These are phyloP conservation scores for Anguilla pacifica DNA, from an alignment of 2,797 vertebrate genomes.

Conservation along the genomic window DNA sequence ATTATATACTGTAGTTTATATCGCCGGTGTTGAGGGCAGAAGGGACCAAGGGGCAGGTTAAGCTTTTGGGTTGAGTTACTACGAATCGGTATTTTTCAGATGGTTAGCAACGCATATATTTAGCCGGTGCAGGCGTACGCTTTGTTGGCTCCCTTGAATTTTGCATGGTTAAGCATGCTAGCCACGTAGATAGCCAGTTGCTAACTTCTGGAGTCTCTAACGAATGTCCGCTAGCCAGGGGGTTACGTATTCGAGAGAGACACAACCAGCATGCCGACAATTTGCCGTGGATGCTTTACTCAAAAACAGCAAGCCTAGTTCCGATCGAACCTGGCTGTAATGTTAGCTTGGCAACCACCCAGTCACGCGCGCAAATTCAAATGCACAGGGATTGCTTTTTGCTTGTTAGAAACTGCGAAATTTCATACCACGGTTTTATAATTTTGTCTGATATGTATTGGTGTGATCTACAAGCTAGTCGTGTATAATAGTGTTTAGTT, in stretches of 20 bases:
- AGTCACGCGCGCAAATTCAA: not conserved
- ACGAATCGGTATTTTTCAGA: not conserved
- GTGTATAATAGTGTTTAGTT: not conserved
- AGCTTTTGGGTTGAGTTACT: not conserved
- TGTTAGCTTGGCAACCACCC: not conserved
- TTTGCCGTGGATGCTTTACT: not conserved
- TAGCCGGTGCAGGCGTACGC: not conserved
- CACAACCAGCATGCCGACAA: not conserved
- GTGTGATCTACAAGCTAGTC: not conserved
- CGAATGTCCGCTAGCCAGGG: not conserved
- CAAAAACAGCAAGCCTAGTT: not conserved
- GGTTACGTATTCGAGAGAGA: not conserved
- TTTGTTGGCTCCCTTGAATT: not conserved
- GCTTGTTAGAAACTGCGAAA: not conserved
- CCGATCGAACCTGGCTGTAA: not conserved
- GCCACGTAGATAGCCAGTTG: not conserved
- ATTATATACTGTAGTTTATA: not conserved
- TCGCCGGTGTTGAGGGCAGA: not conserved
- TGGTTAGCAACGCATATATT: not conserved
- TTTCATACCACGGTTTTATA: not conserved
- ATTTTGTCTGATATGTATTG: not conserved
- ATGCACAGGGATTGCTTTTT: not conserved
- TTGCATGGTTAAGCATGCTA: not conserved
- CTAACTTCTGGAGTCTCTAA: not conserved
- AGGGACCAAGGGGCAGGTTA: not conserved